phyloP scores from a whole-genome alignment of 2,888 invertebrate genomes.

The Xestia ashworthii region DNA sequence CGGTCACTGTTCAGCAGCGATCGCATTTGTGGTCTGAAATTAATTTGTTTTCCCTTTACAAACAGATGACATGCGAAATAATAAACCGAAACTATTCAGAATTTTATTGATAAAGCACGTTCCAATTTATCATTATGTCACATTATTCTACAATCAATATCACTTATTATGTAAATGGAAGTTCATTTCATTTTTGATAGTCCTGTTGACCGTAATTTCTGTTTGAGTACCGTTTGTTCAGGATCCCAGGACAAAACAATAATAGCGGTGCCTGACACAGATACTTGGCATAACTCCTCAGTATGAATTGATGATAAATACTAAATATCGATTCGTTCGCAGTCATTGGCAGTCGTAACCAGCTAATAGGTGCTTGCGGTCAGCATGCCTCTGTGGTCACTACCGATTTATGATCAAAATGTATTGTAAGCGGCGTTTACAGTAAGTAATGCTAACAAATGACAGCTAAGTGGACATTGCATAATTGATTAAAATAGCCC shows the following conservation, averaged over 20 bases:
- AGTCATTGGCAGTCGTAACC: slow-evolving; percentile 71
- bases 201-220: slow-evolving; percentile 36
- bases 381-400: slow-evolving; percentile 67
- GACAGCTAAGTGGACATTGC: slow-evolving; percentile 65
- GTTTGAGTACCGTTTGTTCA: slow-evolving; percentile 40
- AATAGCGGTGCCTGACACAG: slow-evolving; percentile 72
- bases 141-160: slow-evolving; percentile 49
- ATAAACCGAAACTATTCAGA: background rate
- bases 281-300: slow-evolving; percentile 79
- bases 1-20: background rate
- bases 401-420: slow-evolving; percentile 75
- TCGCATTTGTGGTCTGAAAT: background rate
- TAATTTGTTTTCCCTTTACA: background rate
- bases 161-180: slow-evolving; percentile 47
- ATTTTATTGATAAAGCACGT: slow-evolving; percentile 20
- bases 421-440: slow-evolving; percentile 64
- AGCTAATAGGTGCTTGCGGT: slow-evolving; percentile 74
- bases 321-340: slow-evolving; percentile 76
- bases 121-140: slow-evolving; percentile 14
- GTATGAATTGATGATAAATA: slow-evolving; percentile 76
- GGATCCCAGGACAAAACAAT: slow-evolving; percentile 51
- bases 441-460: slow-evolving; percentile 72
- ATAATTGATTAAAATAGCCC: slow-evolving; percentile 65
- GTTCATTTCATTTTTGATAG: slow-evolving; percentile 41
- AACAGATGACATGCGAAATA: slow-evolving; percentile 5